A percentile compares a stretch with the other conserved stretches of the same genome.
phyloP scores from a whole-genome alignment of 1,140 invertebrate genomes.

The Cataglyphis hispanica region DNA sequence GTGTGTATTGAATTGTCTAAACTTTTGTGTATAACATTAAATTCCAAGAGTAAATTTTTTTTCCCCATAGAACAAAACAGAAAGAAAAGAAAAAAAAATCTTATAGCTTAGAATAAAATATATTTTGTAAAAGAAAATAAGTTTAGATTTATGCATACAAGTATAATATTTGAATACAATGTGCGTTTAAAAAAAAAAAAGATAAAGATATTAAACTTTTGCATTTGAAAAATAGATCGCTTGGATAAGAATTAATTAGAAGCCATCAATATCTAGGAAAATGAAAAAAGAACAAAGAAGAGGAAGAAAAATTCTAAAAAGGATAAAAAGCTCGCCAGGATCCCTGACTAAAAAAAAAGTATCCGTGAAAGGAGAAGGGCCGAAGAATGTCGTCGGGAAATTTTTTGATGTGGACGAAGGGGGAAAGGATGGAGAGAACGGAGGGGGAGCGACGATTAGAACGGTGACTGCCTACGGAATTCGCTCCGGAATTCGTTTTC shows the following conservation, averaged over 20 bases:
- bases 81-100: not conserved
- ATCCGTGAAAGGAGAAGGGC: not conserved
- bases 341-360: not conserved
- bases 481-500: conserved; percentile 55
- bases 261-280: not conserved
- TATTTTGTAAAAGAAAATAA: not conserved
- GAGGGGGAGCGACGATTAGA: conserved; percentile 35
- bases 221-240: no score
- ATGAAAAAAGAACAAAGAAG: no score
- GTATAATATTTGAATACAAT: no score
- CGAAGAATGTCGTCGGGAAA: conserved; percentile 7
- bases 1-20: not conserved
- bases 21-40: not conserved
- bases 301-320: not conserved
- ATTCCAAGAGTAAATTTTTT: conserved; percentile 1
- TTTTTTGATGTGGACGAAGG: not conserved
- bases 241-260: not conserved
- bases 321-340: not conserved
- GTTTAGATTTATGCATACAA: not conserved
- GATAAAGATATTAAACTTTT: no score
- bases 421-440: no score
- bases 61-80: not conserved
- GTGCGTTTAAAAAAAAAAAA: no score
- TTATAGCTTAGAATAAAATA: not conserved
- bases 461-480: conserved; percentile 51